Conservation (phyloP, 2,888 invertebrate species). For the Spatulosminthurus flaviceps region DNA sequence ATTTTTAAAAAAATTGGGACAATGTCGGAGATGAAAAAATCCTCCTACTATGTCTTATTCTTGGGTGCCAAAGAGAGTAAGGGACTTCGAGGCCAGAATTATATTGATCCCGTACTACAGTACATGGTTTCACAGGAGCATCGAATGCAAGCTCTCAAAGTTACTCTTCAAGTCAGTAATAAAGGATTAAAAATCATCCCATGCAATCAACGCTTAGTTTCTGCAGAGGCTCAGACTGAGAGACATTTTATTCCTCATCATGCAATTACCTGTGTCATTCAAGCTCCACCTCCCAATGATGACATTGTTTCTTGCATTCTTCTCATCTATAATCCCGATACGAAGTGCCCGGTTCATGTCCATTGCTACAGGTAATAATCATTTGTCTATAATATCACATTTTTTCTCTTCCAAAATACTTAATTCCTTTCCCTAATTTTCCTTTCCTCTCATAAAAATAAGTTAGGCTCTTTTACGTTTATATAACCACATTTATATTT, state of each 20-base stretch:
- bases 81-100: constrained; percentile 85
- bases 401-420: no score
- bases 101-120: constrained; percentile 84
- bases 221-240: constrained; percentile 70
- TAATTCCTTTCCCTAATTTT: no score
- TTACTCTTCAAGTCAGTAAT: constrained; percentile 87
- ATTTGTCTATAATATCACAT: no score
- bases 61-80: constrained; percentile 95
- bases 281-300: constrained; percentile 74
- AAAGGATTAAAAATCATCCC: constrained; percentile 95
- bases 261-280: constrained; percentile 89
- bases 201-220: constrained; percentile 69
- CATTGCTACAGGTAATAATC: constrained; percentile 86
- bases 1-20: background rate
- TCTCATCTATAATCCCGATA: constrained; percentile 91
- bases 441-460: no score
- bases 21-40: constrained; percentile 80
- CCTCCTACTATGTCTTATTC: constrained; percentile 92
- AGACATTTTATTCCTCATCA: constrained; percentile 95
- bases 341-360: constrained; percentile 92
- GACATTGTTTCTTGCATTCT: constrained; percentile 95
- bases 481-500: no score
- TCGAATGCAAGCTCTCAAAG: constrained; percentile 87
- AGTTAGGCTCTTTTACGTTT: no score
- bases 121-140: constrained; percentile 85